phyloP scores from a whole-genome alignment of 2,797 vertebrate genomes.

The Tamandua tetradactyla region DNA sequence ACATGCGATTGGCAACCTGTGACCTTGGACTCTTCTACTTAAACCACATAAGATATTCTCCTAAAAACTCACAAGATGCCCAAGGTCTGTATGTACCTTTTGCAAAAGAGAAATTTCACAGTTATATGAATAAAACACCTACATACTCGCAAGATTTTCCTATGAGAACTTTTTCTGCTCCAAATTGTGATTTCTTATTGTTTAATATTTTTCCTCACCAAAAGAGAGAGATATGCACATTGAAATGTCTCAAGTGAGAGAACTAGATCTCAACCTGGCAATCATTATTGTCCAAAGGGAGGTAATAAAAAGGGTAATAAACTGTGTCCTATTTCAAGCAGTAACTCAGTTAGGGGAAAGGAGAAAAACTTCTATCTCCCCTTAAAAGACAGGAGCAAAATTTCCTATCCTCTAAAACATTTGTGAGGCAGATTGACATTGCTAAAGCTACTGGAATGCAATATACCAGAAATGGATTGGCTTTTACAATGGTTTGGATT shows the following conservation, averaged over 20 bases:
- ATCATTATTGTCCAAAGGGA: neutral
- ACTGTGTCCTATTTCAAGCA: neutral
- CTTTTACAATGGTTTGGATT: too few species aligned
- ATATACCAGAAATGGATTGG: too few species aligned
- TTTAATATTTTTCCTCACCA: neutral
- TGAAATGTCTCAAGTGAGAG: constrained; percentile 6
- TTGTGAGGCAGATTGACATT: neutral
- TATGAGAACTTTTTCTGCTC: constrained; percentile 14
- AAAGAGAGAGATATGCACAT: neutral
- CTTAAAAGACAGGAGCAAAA: neutral
- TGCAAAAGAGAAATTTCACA: constrained; percentile 32
- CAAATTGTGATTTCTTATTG: neutral
- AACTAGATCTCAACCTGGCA: neutral
- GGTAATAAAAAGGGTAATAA: neutral
- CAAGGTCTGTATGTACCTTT: constrained; percentile 33
- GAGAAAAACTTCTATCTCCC: neutral
- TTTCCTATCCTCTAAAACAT: neutral
- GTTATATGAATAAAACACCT: neutral
- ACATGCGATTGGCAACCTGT: neutral
- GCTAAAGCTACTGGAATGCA: too few species aligned
- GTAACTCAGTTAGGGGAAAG: neutral
- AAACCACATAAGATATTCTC: neutral
- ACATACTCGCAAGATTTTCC: constrained; percentile 23
- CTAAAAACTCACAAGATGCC: neutral
- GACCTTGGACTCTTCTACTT: neutral